Base-by-base conservation (phyloP, 2,113 vertebrate genomes). In the Corvus cornix region DNA sequence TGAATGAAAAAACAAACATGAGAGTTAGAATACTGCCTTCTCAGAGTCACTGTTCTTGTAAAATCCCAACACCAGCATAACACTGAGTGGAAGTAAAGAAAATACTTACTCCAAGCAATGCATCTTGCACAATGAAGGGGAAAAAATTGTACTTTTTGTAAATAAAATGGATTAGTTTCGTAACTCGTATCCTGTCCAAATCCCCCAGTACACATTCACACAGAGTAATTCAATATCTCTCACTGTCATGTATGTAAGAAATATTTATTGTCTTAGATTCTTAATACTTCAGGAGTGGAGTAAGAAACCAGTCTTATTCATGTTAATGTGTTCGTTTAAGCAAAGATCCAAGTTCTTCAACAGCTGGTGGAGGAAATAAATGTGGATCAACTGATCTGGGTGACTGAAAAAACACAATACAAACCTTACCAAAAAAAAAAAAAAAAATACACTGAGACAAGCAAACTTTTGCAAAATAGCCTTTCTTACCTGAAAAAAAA, bases 1-100 rank as follows among this genome's bases (percentile, higher is more conserved):
- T 98, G 74, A 51, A 93, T 33, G 39, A 35, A 78, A 95, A 46
- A 74, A 96, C 8, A 87, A 94, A 91, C 33, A 37, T 0, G 2
- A 6, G 22, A 78, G 18, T 87, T 72, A 84, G 37, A 94, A 90
- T 4, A 80, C 4, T 52, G 68, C 74, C 16, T 44, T 88, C 44
- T 35, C 22, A 26, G 3, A 73, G 39, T 39, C 16, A 44, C 11
- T 33, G 5, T 18, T 49, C 21, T n/a, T 59, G 9, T 41, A 64
- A 39, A 56, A 72, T 44, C 14, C 23, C 39, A 85, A 39, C 8
- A 63, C 35, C 9, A 80, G 20, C 31, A 44, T 24, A 82, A 72
- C 2, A 0, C 22, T 41, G 35, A 43, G 6, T 7, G 12, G 14
- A 72, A 56, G 27, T n/a, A 33, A 86, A 58, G 35, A 77, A 87